A percentile compares a stretch with the other conserved stretches of the same genome.
phyloP scores from a whole-genome alignment of 2,797 vertebrate genomes.

The Scarus forsteni region DNA sequence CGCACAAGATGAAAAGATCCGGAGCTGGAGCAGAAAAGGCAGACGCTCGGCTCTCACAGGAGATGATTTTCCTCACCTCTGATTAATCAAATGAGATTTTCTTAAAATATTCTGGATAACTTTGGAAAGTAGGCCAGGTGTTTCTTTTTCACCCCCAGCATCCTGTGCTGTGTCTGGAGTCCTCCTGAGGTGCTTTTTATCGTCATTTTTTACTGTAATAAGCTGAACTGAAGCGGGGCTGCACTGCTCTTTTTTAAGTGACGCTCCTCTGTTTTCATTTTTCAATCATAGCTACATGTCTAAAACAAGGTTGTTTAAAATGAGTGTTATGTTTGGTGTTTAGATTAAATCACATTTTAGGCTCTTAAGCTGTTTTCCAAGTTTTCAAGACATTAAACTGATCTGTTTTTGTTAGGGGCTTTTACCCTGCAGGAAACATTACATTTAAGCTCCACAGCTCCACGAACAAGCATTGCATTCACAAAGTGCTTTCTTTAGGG shows the following conservation, averaged over 20 bases:
- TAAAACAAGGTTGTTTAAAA: slow-evolving; percentile 6
- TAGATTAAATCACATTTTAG: slow-evolving; percentile 9
- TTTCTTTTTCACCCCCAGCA: slow-evolving; percentile 16
- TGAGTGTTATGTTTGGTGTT: slow-evolving; percentile 15
- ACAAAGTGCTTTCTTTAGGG: neutral
- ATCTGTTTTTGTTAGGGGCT: slow-evolving; percentile 7
- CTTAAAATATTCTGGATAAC: slow-evolving; percentile 26
- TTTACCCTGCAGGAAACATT: slow-evolving; percentile 15
- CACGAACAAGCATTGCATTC: slow-evolving; percentile 22
- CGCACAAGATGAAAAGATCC: slow-evolving; percentile 41
- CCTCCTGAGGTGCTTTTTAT: slow-evolving; percentile 34
- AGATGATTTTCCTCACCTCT: slow-evolving; percentile 17
- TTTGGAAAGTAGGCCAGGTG: slow-evolving; percentile 54
- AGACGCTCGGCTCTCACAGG: slow-evolving; percentile 7
- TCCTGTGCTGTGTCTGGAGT: slow-evolving; percentile 14
- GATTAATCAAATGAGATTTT: slow-evolving; percentile 46
- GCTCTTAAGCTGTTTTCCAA: slow-evolving; percentile 16
- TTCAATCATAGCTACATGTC: neutral
- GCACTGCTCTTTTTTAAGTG: slow-evolving; percentile 26
- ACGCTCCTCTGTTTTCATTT: slow-evolving; percentile 6
- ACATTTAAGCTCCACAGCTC: neutral
- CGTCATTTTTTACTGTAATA: slow-evolving; percentile 31
- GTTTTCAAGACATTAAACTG: slow-evolving; percentile 10
- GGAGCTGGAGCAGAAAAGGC: slow-evolving; percentile 10
- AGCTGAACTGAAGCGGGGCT: slow-evolving; percentile 25